A percentile compares a stretch with the other conserved stretches of the same genome.
Evolutionary conservation across 2,888 invertebrate species (phyloP).

Genomic region (Oegoconia quadripuncta): DNA sequence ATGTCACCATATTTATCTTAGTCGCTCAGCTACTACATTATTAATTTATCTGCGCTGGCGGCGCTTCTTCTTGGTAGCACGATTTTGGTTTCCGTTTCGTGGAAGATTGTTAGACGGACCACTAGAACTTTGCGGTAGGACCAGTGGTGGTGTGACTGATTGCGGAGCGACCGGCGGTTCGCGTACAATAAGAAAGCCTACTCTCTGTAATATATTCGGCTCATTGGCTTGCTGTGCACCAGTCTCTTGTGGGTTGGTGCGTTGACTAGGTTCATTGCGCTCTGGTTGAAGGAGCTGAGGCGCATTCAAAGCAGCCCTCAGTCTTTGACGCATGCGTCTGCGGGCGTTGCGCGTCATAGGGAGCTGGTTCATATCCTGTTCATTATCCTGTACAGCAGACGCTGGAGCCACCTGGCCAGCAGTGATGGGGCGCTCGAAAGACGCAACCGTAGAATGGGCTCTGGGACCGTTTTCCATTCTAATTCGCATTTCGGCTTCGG

Average conservation of each 20-base stretch:
- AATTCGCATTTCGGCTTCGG: conserved; percentile 46
- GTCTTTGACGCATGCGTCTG: conserved; percentile 53
- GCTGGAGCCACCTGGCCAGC: conserved; percentile 15
- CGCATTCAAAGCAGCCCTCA: conserved; percentile 48
- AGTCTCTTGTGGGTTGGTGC: conserved; percentile 8
- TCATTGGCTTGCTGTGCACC: conserved; percentile 13
- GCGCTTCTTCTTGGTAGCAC: conserved; percentile 57
- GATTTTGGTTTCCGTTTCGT: conserved; percentile 33
- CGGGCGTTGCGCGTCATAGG: conserved; percentile 55
- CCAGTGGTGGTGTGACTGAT: conserved; percentile 14
- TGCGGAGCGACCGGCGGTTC: conserved; percentile 15
- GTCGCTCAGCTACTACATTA: conserved; percentile 17
- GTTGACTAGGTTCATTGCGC: neutral
- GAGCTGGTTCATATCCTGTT: conserved; percentile 18
- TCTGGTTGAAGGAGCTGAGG: conserved; percentile 21
- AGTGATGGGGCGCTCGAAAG: conserved; percentile 7
- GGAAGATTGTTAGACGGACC: conserved; percentile 33
- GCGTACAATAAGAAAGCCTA: conserved; percentile 21
- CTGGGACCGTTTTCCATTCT: conserved; percentile 32
- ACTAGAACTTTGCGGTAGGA: conserved; percentile 21
- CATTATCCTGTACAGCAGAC: conserved; percentile 15
- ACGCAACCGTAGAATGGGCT: conserved; percentile 19
- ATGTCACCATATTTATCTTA: conserved; percentile 37
- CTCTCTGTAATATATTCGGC: conserved; percentile 18
- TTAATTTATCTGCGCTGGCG: conserved; percentile 59